These are phyloP conservation scores for Otocyon megalotis DNA, from an alignment of 2,113 vertebrate species.

Conservation along the genomic window DNA sequence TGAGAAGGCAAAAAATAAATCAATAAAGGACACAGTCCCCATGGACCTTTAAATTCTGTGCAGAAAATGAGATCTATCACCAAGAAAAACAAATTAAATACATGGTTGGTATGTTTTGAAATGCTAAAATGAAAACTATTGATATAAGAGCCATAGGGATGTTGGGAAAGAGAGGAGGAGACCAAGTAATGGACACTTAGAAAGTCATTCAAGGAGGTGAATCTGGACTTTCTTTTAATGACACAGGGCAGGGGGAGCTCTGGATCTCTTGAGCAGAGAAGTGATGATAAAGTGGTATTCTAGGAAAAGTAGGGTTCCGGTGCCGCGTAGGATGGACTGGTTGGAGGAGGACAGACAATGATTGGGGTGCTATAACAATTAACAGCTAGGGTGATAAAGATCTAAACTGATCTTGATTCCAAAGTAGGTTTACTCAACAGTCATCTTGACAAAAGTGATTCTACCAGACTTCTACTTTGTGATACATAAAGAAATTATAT, in stretches of 20 bases:
- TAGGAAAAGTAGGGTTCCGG: neutral
- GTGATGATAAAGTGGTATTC: neutral
- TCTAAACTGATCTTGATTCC: neutral
- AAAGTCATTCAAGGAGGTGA: neutral
- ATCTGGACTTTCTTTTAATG: neutral
- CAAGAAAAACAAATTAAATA: neutral
- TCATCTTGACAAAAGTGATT: neutral
- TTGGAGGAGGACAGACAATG: neutral
- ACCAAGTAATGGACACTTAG: neutral
- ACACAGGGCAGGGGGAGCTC: neutral
- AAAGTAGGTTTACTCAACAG: neutral
- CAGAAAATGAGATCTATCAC: neutral
- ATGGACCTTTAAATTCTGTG: neutral
- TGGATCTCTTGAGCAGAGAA: neutral
- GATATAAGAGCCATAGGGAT: neutral
- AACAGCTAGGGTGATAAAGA: neutral
- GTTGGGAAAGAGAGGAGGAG: neutral
- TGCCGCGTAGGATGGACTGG: neutral
- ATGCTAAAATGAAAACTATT: neutral
- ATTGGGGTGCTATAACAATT: neutral
- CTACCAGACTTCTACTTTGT: neutral
- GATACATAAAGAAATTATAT: neutral
- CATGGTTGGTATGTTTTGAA: neutral
- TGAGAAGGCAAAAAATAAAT: neutral
- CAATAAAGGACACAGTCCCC: neutral